Conservation (phyloP, 2,113 vertebrate species). For the Vulpes vulpes region DNA sequence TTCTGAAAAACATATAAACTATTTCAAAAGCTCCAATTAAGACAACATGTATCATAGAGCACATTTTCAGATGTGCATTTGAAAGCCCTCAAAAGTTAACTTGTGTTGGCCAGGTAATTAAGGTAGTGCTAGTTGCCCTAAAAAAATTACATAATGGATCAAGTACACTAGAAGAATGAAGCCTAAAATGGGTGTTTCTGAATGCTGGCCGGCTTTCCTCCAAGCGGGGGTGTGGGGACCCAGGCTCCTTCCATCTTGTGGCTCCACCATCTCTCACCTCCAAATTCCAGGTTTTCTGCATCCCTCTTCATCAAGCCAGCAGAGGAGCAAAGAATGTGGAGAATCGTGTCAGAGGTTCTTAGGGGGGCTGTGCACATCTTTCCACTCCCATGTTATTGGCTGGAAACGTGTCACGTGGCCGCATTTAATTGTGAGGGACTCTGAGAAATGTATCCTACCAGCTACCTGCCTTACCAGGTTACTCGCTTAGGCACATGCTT, state of each 20-base stretch:
- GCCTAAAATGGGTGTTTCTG: neutral
- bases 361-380: neutral
- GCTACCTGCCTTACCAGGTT: neutral
- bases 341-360: neutral
- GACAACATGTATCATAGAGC: neutral
- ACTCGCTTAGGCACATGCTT: neutral
- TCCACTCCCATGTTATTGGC: neutral
- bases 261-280: neutral
- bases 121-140: neutral
- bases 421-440: neutral
- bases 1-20: conserved; percentile 29
- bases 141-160: neutral
- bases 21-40: conserved; percentile 39
- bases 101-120: neutral
- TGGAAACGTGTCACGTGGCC: neutral
- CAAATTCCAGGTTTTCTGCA: neutral
- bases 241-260: neutral
- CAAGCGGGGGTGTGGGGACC: neutral
- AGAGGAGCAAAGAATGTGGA: neutral
- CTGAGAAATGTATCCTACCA: neutral
- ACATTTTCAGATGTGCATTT: neutral
- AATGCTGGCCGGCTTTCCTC: neutral
- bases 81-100: neutral
- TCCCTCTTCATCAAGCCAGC: neutral
- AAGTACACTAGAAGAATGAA: conserved; percentile 12